Percentiles rank a stretch among this genome's conserved stretches.
phyloP scores from a whole-genome alignment of 1,140 invertebrate species.

The Apis mellifera region Amel_HAv3.1 CM009932.2:13222501-13223000 shows the following conservation, averaged over 20 bases:
- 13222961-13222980: no score
- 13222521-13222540: slow-evolving; percentile 14
- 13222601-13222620: slow-evolving; percentile 36
- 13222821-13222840: not conserved
- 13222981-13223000: not conserved
- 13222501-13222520: slow-evolving; percentile 35
- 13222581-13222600: slow-evolving; percentile 35
- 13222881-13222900: not conserved
- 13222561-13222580: slow-evolving; percentile 27
- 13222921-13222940: not conserved
- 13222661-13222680: slow-evolving; percentile 44
- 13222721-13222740: slow-evolving; percentile 21
- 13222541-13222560: slow-evolving; percentile 21
- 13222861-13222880: not conserved
- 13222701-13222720: slow-evolving; percentile 15
- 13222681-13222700: not conserved
- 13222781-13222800: slow-evolving; percentile 35
- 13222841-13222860: not conserved
- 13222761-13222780: no score
- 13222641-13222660: slow-evolving; percentile 44
- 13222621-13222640: slow-evolving; percentile 26
- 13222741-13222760: not conserved
- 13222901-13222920: not conserved
- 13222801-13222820: slow-evolving; percentile 30
- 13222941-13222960: no score